These are phyloP conservation scores for Saguinus imperator DNA, from an alignment of 2,113 vertebrate species.

Conservation along the genomic window DNA sequence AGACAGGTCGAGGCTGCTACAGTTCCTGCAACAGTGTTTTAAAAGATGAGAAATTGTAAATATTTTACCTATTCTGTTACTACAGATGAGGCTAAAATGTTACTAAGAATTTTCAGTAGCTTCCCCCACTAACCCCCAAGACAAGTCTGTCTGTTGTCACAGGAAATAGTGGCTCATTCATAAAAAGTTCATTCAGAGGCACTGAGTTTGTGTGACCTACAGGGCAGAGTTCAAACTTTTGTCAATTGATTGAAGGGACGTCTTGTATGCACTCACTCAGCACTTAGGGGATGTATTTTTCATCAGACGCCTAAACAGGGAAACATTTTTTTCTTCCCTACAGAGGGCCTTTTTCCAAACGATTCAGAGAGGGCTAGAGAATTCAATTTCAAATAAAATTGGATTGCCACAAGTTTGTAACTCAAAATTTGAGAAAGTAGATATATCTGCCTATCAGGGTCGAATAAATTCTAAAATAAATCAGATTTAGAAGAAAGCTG, in stretches of 20 bases:
- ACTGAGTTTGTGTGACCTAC: background rate
- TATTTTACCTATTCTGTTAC: background rate
- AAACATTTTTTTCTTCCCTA: background rate
- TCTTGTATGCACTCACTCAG: background rate
- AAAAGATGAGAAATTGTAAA: background rate
- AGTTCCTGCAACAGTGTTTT: background rate
- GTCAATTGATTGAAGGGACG: rapidly evolving
- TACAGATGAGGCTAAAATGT: background rate
- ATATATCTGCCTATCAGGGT: background rate
- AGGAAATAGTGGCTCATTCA: background rate
- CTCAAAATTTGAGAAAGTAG: background rate
- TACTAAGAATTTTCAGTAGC: background rate
- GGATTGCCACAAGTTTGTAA: background rate
- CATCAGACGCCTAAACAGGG: background rate
- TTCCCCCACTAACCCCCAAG: rapidly evolving
- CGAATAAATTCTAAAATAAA: too few relatives aligned
- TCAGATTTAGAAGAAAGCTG: too few relatives aligned
- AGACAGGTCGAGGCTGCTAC: background rate
- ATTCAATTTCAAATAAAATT: background rate
- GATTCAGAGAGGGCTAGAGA: too few relatives aligned
- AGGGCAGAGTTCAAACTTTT: background rate
- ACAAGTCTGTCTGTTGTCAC: background rate
- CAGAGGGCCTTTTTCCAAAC: background rate
- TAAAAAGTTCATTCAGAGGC: background rate
- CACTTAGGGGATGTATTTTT: rapidly evolving